Evolutionary conservation across 2,888 invertebrate genomes (phyloP), one percentile per base, ranked within the genome.

Genomic region (Cantharis rufa): DNA sequence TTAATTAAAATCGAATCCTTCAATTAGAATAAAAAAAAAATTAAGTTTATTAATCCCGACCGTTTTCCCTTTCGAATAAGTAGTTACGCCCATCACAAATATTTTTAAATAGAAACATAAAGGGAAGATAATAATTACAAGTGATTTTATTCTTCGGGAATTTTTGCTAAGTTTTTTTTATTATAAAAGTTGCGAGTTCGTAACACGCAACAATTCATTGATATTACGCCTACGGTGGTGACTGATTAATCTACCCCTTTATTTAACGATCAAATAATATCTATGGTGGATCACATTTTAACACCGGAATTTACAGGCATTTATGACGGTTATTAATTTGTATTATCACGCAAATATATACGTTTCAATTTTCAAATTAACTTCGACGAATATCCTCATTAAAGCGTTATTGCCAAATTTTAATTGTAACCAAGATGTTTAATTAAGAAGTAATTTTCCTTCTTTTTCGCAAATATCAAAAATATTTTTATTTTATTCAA

Each of bases 241-340:
- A 24, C 64, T 66, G 64, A 66, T 66, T 66, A 66, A 66, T 66
- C 64, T 66, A 66, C 64, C 64, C 64, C 64, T 66, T 66, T 66
- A 66, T 64, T 64, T 64, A 64, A 64, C 21, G 64, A 13, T 64
- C 21, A 64, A 18, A 64, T 64, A 64, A 64, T 64, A 64, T 64
- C 64, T 66, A 66, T 66, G 21, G 18, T 21, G 15, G 64, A 66
- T 66, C 64, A 66, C 64, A 66, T 21, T 21, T 66, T 21, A 66
- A 66, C 24, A n/a, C 24, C 13, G 21, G 64, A 66, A 66, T 66
- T 21, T 66, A 15, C 18, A n/a, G 21, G 18, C 21, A 66, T 66
- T 66, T 66, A 24, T 66, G 64, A 21, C 64, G 21, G 21, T 66
- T 66, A 66, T 66, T 66, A 66, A 66, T 24, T 48, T 48, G 48